Evolutionary conservation across 2,888 invertebrate species (phyloP), one percentile per base, ranked within the genome.

Genomic region (Papilio elwesi): DNA sequence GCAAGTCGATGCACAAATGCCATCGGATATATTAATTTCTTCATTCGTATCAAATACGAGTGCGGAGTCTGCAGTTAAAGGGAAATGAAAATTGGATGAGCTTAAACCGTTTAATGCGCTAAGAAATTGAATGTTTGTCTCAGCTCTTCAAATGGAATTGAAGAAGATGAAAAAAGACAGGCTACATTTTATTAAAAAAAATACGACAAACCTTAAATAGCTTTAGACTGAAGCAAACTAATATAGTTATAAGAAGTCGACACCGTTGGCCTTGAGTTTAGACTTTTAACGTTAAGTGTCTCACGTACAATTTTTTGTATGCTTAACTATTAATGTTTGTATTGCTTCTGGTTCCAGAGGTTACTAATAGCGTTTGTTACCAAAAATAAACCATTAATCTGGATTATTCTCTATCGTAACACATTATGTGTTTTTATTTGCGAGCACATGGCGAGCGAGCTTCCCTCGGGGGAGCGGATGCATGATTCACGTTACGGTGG

Each of bases 21-120:
- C 15, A 53, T 63, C 0, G 16, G 26, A 64, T 48, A 65, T 65
- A 65, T 55, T 70, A 70, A 71, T 71, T 51, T 52, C 13, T 15
- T 70, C 47, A 48, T 63, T 16, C 62, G 62, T 11, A 36, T 55
- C 57, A 49, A 49, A 71, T 71, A 66, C 66, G 59, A 48, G 49
- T 43, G 51, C 59, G 48, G 15, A 36, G 51, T 71, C 43, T 59
- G 65, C 71, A 66, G 66, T 66, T 59, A 70, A 65, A 57, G 49
- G 51, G 57, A 66, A 71, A 71, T 71, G 66, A 66, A 59, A 71
- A 59, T 59, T 15, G 66, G 51, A 71, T 65, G 57, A 66, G 65
- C 16, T 71, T 66, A 71, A 70, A 71, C 13, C 66, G 59, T 66
- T 71, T 71, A 65, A 49, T 65, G 71, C 65, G 57, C 71, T 49